Evolutionary conservation across 2,888 invertebrate species (phyloP).

Genomic region (Drosophila barbarae): DNA sequence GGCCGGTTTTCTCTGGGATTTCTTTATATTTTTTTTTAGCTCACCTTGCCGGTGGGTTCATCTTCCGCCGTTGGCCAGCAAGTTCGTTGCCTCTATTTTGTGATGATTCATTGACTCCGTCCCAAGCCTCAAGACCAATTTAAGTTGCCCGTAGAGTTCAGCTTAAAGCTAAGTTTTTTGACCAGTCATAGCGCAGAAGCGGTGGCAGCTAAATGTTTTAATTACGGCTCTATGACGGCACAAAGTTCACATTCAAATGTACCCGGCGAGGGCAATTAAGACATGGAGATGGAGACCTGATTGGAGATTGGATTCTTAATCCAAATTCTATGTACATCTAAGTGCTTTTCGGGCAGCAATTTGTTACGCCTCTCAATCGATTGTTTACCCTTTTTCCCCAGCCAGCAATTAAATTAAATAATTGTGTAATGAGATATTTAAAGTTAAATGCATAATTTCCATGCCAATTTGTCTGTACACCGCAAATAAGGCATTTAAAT

Average conservation of each 20-base stretch:
- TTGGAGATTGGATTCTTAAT: conserved; percentile 18
- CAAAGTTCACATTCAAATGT: conserved; percentile 45
- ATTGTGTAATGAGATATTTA: conserved; percentile 33
- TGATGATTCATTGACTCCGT: conserved; percentile 36
- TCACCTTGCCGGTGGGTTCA: conserved; percentile 34
- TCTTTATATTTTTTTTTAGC: conserved; percentile 5
- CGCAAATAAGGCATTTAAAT: conserved; percentile 26
- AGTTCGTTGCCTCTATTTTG: conserved; percentile 41
- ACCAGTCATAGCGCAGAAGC: conserved; percentile 23
- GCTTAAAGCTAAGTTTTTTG: conserved; percentile 30
- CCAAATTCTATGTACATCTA: conserved; percentile 29
- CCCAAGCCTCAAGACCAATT: conserved; percentile 27
- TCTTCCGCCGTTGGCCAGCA: conserved; percentile 39
- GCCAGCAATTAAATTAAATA: conserved; percentile 31
- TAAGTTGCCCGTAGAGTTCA: conserved; percentile 34
- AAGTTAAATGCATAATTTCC: conserved; percentile 49
- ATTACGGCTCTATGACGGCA: conserved; percentile 30
- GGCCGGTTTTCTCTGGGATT: conserved; percentile 18
- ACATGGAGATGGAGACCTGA: not conserved
- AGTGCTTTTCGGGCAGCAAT: conserved; percentile 37
- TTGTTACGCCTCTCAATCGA: conserved; percentile 56
- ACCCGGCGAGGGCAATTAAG: conserved; percentile 24
- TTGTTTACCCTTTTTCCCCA: conserved; percentile 44
- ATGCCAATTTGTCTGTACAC: conserved; percentile 28
- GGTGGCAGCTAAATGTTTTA: conserved; percentile 26